Evolutionary conservation across 2,113 vertebrate genomes (phyloP).

Genomic region (Mesoclemmys tuberculata): DNA sequence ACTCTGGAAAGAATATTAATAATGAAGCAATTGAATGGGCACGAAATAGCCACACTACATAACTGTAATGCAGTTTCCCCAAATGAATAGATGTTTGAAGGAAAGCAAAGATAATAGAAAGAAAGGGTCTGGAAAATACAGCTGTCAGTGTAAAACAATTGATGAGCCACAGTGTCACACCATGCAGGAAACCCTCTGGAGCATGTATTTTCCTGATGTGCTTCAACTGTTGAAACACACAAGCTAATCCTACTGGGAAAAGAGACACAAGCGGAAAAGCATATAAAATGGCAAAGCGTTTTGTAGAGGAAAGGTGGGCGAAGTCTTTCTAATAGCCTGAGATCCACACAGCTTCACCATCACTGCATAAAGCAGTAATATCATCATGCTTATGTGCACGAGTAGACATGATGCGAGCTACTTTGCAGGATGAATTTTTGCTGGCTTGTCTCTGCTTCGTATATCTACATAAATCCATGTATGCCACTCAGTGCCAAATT

Average conservation of each 20-base stretch:
- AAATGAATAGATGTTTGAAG: not conserved
- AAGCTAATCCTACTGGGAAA: conserved; percentile 49
- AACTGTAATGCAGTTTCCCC: not conserved
- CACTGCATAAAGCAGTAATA: not conserved
- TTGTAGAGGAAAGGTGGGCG: not conserved
- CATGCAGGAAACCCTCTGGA: conserved; percentile 5
- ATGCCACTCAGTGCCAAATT: not conserved
- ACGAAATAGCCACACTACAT: not conserved
- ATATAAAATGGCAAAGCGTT: conserved; percentile 32
- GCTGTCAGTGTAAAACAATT: conserved; percentile 7
- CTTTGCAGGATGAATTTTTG: not conserved
- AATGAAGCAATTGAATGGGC: not conserved
- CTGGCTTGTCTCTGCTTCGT: conserved; percentile 16
- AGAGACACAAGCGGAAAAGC: conserved; percentile 32
- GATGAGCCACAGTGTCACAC: conserved; percentile 18
- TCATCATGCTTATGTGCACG: not conserved
- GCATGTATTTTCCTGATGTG: conserved; percentile 15
- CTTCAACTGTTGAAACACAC: conserved; percentile 1
- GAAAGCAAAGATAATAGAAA: conserved; percentile 6
- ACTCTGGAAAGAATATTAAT: not conserved
- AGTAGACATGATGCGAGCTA: not conserved
- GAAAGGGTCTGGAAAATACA: conserved; percentile 1
- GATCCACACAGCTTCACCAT: not conserved
- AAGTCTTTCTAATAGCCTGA: not conserved
- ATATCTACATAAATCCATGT: conserved; percentile 16